Evolutionary conservation across 1,140 invertebrate genomes (phyloP).

Genomic region (Drosophila funebris): DNA sequence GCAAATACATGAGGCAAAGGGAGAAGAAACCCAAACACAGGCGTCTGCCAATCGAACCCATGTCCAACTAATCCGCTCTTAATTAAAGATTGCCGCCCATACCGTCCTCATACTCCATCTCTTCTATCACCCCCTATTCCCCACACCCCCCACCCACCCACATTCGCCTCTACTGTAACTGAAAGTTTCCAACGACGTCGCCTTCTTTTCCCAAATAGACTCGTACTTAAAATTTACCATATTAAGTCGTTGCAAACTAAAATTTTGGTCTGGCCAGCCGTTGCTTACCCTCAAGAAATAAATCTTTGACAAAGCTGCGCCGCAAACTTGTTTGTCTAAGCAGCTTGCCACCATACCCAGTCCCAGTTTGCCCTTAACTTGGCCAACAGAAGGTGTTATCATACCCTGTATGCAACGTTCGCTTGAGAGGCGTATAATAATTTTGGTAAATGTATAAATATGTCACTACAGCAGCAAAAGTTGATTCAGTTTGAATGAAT

Average conservation of each 20-base stretch:
- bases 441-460: too few relatives aligned
- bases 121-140: too few relatives aligned
- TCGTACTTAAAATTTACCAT: constrained; percentile 71
- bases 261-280: constrained; percentile 48
- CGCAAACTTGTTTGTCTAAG: constrained; percentile 80
- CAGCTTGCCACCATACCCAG: constrained; percentile 2
- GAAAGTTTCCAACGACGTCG: constrained; percentile 44
- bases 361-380: constrained; percentile 14
- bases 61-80: constrained; percentile 83
- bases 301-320: constrained; percentile 82
- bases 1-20: background rate
- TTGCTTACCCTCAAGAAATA: constrained; percentile 81
- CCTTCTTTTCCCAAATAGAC: constrained; percentile 37
- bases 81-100: constrained; percentile 79
- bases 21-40: background rate
- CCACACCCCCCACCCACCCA: too few relatives aligned
- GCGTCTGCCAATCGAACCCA: constrained; percentile 70
- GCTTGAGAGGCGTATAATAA: background rate
- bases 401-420: constrained; percentile 12
- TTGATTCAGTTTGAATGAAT: background rate
- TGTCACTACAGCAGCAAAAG: background rate
- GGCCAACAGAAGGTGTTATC: constrained; percentile 68
- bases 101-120: background rate
- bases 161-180: background rate
- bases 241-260: constrained; percentile 57